Conservation (phyloP, 2,113 vertebrate genomes). For the Steatornis caripensis region DNA sequence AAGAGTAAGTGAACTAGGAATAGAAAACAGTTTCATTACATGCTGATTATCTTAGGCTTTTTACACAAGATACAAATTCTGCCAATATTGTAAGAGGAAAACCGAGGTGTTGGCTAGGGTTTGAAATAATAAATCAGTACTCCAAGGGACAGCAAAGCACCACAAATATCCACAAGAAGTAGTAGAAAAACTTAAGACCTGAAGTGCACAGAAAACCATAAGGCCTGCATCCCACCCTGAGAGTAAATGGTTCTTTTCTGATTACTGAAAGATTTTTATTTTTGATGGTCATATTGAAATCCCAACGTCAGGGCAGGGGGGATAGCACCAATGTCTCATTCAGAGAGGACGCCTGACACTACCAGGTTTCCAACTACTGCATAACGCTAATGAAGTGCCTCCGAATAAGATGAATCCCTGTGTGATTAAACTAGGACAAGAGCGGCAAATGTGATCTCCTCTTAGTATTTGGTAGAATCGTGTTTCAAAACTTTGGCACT, state of each 20-base stretch:
- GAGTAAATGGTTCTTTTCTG: not conserved
- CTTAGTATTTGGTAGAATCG: not conserved
- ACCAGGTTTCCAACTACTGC: not conserved
- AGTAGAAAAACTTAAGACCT: not conserved
- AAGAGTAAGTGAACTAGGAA: not conserved
- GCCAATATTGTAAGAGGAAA: not conserved
- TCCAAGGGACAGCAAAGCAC: not conserved
- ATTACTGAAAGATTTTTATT: not conserved
- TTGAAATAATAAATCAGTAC: not conserved
- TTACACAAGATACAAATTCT: not conserved
- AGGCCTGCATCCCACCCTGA: not conserved
- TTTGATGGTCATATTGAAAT: not conserved
- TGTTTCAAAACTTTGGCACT: not conserved
- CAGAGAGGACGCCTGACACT: not conserved
- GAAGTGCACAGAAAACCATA: not conserved
- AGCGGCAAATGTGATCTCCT: not conserved
- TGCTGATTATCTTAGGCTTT: not conserved
- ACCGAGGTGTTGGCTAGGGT: not conserved
- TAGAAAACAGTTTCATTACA: not conserved
- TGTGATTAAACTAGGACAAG: not conserved
- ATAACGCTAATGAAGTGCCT: not conserved
- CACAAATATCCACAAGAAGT: not conserved
- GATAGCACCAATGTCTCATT: not conserved
- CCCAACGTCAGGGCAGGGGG: not conserved
- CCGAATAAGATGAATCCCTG: not conserved